Evolutionary conservation across 1,140 invertebrate species (phyloP), one percentile per base, ranked within the genome.

Genomic region (Orius insidiosus): DNA sequence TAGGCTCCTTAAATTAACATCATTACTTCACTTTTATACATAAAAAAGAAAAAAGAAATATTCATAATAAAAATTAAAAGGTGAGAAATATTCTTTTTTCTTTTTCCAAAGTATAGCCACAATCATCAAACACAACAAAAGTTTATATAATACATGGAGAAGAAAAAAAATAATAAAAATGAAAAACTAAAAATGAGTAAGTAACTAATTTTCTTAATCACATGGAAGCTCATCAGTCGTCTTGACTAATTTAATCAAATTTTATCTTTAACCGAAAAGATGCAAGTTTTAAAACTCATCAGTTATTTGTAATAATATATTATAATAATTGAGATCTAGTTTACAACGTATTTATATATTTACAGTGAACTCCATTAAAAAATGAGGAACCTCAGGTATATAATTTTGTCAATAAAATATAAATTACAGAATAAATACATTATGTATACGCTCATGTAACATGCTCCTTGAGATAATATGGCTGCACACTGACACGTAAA

Each of bases 151-250:
- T n/a, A n/a, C n/a, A n/a, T n/a, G n/a, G n/a, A n/a, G n/a, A n/a
- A n/a, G n/a, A n/a, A n/a, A n/a, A n/a, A 16, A 44, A 18, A 43
- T 30, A 32, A 32, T 4, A n/a, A 44, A 44, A 18, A 33, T 40
- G 18, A 10, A 33, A 33, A 44, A 24, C 24, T 24, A 24, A 24
- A 24, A 3, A 24, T 24, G n/a, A n/a, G n/a, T n/a, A 24, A 24
- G 24, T 24, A 24, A 24, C 24, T 24, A 24, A 24, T 24, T 24
- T n/a, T n/a, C n/a, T n/a, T 24, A 44, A 32, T 44, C 31, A 44
- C 31, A 32, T 44, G 42, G 42, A 44, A 44, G 42, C 42, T 44
- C 42, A 33, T 44, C 42, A 44, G 42, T 44, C 42, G 34, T 33
- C 31, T 33, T 44, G 42, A 44, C 42, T 34, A 44, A 39, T 39